Conservation (phyloP, 2,888 invertebrate genomes). For the Limnephilus marmoratus region DNA sequence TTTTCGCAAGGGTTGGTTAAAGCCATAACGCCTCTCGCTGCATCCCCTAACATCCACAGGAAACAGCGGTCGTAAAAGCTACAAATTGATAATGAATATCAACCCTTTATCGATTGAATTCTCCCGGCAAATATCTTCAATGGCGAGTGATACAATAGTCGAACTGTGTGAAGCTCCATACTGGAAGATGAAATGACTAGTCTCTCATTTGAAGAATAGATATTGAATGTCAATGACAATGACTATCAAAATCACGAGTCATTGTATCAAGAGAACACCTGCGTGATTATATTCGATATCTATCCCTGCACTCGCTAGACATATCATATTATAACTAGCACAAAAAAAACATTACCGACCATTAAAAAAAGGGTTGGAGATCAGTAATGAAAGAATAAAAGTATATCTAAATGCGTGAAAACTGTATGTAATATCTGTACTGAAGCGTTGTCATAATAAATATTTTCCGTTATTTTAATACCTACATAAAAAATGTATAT, state of each 20-base stretch:
- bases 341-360: neutral
- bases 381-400: neutral
- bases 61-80: slow-evolving; percentile 59
- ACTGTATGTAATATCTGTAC: neutral
- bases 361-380: neutral
- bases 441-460: neutral
- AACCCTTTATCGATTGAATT: slow-evolving; percentile 60
- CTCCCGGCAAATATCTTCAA: slow-evolving; percentile 29
- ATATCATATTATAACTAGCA: neutral
- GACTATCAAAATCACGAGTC: slow-evolving; percentile 54
- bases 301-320: neutral
- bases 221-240: slow-evolving; percentile 55
- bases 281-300: neutral
- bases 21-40: slow-evolving; percentile 7
- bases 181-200: slow-evolving; percentile 48
- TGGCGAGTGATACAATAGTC: slow-evolving; percentile 26
- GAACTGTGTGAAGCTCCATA: slow-evolving; percentile 45
- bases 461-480: neutral
- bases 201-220: slow-evolving; percentile 39
- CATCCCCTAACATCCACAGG: slow-evolving; percentile 4
- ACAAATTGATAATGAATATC: slow-evolving; percentile 64
- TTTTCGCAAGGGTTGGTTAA: slow-evolving; percentile 31
- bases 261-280: slow-evolving; percentile 50
- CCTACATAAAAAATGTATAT: neutral
- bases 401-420: neutral